Evolutionary conservation across 2,888 invertebrate species (phyloP), one percentile per base, ranked within the genome.

Genomic region (Lasioglossum figueresi): DNA sequence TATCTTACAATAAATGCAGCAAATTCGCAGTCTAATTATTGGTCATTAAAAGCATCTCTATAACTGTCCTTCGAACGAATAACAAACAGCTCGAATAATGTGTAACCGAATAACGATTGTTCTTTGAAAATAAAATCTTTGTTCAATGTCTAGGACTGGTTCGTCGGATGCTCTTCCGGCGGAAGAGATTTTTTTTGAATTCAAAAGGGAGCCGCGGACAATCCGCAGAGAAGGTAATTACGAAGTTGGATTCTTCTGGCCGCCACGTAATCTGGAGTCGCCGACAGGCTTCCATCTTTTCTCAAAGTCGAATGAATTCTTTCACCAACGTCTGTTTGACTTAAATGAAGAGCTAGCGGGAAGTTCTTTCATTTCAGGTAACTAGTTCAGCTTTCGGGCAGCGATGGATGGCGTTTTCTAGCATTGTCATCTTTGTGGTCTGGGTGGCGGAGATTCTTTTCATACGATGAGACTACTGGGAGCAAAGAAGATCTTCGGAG

Each of bases 321-420:
- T 70, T 43, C n/a, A 43, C 23, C 23, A 12, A 70, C 70, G 37
- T 40, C 27, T 43, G 43, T 43, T 37, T 37, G 68, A 68, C 34
- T 68, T 68, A 23, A 43, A 70, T n/a, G 70, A 43, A 43, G 40
- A 16, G 70, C 19, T 66, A 23, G 3, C 68, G 37, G 1, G 37
- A 68, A 23, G 23, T 68, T 68, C 68, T 68, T 68, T 68, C 68
- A 68, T 68, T 68, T 37, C 34, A 37, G 68, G 19, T 40, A 68
- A 68, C 37, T 40, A 34, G 68, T 37, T 37, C 68, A 37, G 23
- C 23, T 19, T 37, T 37, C 37, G 37, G 37, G 37, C 19, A n/a
- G 68, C 10, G 68, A 34, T 68, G 4, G 37, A 19, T 40, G 12
- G n/a, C 16, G 68, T 37, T 34, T 16, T 4, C 37, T 37, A 40